A percentile compares a stretch with the other conserved stretches of the same genome.
Evolutionary conservation across 2,113 vertebrate genomes (phyloP).

Genomic region (Verasper variegatus): DNA sequence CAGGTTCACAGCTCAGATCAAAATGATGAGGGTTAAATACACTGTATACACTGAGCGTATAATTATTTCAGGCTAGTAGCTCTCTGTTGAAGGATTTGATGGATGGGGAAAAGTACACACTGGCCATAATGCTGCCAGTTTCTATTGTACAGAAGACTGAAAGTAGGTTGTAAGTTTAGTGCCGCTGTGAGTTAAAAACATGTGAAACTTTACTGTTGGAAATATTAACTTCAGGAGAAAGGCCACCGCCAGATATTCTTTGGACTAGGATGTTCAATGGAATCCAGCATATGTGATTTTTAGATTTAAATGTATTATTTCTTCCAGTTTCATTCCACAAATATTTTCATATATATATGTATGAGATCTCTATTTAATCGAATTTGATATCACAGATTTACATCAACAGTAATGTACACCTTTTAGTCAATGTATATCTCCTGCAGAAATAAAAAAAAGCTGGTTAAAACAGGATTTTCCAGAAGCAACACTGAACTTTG

Average conservation of each 20-base stretch:
- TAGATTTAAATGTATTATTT: no score
- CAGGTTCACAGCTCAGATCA: slow-evolving; percentile 14
- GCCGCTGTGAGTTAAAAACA: not conserved
- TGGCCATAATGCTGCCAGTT: not conserved
- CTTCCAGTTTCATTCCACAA: not conserved
- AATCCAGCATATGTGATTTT: no score
- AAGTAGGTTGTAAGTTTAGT: not conserved
- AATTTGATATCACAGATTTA: not conserved
- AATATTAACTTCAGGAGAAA: not conserved
- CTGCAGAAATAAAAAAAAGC: not conserved
- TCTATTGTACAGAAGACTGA: not conserved
- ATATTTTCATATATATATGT: no score
- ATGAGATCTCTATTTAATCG: not conserved
- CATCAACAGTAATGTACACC: not conserved
- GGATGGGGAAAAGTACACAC: not conserved
- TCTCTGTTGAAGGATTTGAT: slow-evolving; percentile 3
- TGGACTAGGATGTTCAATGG: no score
- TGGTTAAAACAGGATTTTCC: not conserved
- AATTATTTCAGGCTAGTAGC: slow-evolving; percentile 34
- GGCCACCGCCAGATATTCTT: not conserved
- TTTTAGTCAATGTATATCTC: not conserved
- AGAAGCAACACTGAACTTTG: not conserved
- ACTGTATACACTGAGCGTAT: not conserved
- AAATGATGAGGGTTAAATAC: slow-evolving; percentile 16
- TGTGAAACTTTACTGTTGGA: not conserved